These are phyloP conservation scores for Gryllus longicercus DNA, from an alignment of 2,888 invertebrate genomes.

Conservation along the genomic window DNA sequence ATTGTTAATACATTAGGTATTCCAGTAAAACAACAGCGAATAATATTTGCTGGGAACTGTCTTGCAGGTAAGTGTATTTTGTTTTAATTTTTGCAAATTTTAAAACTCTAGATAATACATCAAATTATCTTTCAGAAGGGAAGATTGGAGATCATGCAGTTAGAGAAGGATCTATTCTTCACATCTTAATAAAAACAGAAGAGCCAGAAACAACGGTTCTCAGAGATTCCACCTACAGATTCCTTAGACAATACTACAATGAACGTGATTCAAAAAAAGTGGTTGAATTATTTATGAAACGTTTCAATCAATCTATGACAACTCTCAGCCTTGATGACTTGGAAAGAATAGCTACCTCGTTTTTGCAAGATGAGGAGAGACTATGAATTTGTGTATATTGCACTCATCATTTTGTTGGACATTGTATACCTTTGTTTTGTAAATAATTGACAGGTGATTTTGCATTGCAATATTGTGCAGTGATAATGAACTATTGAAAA, in stretches of 20 bases:
- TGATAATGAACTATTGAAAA: no score
- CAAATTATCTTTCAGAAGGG: background rate
- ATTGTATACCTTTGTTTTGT: no score
- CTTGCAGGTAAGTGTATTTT: background rate
- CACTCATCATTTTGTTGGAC: background rate
- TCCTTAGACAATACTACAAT: slow-evolving; percentile 31
- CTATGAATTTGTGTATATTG: background rate
- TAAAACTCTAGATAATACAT: no score
- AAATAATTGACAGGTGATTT: no score
- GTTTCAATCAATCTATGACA: slow-evolving; percentile 30
- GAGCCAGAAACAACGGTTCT: slow-evolving; percentile 23
- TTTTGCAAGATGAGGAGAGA: slow-evolving; percentile 31
- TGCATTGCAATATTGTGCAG: no score
- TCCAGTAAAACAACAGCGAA: background rate
- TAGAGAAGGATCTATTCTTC: background rate
- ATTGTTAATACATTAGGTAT: background rate
- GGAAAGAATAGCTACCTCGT: slow-evolving; percentile 34
- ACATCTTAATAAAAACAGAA: slow-evolving; percentile 26
- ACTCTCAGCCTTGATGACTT: slow-evolving; percentile 34
- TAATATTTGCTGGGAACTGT: background rate
- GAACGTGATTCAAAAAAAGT: slow-evolving; percentile 32
- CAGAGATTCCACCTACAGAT: slow-evolving; percentile 26
- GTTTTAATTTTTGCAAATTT: background rate
- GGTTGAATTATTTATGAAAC: slow-evolving; percentile 34
- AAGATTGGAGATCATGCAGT: background rate